phyloP scores from a whole-genome alignment of 2,888 invertebrate species.

The Lottia scabra region DNA sequence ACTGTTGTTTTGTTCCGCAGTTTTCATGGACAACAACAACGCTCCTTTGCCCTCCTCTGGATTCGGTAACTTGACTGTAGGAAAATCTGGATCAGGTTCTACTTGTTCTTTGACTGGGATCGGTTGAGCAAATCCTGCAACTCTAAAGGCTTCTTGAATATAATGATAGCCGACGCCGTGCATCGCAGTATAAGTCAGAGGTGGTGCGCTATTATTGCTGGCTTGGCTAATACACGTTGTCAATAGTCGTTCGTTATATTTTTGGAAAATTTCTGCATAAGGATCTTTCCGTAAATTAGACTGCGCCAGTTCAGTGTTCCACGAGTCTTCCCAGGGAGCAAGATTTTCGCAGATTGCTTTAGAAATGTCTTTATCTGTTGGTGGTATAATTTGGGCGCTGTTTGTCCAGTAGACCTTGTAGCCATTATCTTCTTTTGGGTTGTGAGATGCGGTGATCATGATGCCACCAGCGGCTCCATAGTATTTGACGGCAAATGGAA shows the following conservation, averaged over 20 bases:
- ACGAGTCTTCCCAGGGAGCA: slow-evolving; percentile 82
- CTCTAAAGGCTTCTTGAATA: slow-evolving; percentile 80
- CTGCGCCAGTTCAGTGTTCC: slow-evolving; percentile 75
- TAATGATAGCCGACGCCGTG: slow-evolving; percentile 94
- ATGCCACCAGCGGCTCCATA: slow-evolving; percentile 85
- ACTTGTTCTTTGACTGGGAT: slow-evolving; percentile 73
- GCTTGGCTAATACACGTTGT: slow-evolving; percentile 33
- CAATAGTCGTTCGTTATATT: slow-evolving; percentile 37
- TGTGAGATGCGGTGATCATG: slow-evolving; percentile 96
- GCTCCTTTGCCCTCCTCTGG: slow-evolving; percentile 94
- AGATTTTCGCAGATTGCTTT: slow-evolving; percentile 81
- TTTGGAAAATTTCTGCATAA: slow-evolving; percentile 75
- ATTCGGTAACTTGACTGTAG: slow-evolving; percentile 97
- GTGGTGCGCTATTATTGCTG: slow-evolving; percentile 56
- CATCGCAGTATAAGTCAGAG: slow-evolving; percentile 94
- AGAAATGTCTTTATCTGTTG: slow-evolving; percentile 90
- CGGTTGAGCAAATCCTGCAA: slow-evolving; percentile 75
- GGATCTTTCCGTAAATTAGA: slow-evolving; percentile 78
- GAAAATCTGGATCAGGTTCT: slow-evolving; percentile 94
- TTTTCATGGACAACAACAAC: slow-evolving; percentile 79
- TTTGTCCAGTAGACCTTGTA: slow-evolving; percentile 98
- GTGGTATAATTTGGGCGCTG: slow-evolving; percentile 91
- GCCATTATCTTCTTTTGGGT: slow-evolving; percentile 95
- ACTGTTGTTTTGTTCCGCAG: slow-evolving; percentile 80
- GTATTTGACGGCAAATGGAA: slow-evolving; percentile 86